phyloP scores from a whole-genome alignment of 1,140 invertebrate genomes.

The Gryon sp. region DNA sequence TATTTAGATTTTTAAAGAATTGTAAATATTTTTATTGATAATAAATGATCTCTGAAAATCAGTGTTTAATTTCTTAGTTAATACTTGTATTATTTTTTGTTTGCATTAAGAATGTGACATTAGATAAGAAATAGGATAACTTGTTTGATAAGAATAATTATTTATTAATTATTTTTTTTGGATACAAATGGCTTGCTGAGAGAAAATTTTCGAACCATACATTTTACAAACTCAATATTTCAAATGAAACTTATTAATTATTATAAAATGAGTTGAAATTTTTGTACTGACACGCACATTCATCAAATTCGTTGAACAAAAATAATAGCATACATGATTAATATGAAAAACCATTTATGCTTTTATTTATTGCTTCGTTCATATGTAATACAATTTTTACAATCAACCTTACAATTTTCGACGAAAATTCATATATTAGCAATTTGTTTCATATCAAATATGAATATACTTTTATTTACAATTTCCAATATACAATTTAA shows the following conservation, averaged over 20 bases:
- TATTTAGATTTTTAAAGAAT: background rate
- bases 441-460: slow-evolving; percentile 8
- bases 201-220: slow-evolving; percentile 3
- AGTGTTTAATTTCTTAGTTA: background rate
- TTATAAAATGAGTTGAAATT: too few relatives aligned
- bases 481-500: slow-evolving; percentile 9
- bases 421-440: slow-evolving; percentile 16
- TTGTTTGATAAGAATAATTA: slow-evolving; percentile 41
- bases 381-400: background rate
- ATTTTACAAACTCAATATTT: too few relatives aligned
- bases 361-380: background rate
- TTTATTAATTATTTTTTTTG: slow-evolving; percentile 40
- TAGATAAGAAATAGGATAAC: background rate
- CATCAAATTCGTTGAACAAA: too few relatives aligned
- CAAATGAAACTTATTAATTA: too few relatives aligned
- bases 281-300: too few relatives aligned
- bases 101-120: background rate
- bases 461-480: slow-evolving; percentile 31
- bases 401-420: background rate
- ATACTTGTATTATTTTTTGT: background rate
- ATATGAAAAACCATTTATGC: too few relatives aligned
- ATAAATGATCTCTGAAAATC: slow-evolving; percentile 24
- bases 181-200: slow-evolving; percentile 31
- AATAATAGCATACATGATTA: too few relatives aligned
- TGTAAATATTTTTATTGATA: slow-evolving; percentile 30